Conservation (phyloP, 1,140 invertebrate species). For the Proales similis region DNA sequence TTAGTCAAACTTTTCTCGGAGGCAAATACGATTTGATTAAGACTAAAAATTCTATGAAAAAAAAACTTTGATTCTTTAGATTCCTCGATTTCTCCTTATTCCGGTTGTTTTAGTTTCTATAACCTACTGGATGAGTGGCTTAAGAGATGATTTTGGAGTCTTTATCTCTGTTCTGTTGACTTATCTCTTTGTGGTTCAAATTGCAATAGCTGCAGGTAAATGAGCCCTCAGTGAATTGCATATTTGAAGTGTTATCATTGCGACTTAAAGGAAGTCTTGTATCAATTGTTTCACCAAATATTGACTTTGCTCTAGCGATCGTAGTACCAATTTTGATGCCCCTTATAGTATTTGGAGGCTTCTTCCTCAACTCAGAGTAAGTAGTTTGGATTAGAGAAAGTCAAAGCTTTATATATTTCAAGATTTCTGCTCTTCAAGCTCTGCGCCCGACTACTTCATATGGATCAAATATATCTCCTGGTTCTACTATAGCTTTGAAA, state of each 20-base stretch:
- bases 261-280: constrained; percentile 70
- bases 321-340: constrained; percentile 83
- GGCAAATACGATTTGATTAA: no score
- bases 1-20: no score
- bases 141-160: constrained; percentile 56
- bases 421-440: not conserved
- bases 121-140: constrained; percentile 72
- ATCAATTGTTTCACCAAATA: constrained; percentile 69
- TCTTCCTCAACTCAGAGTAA: constrained; percentile 75
- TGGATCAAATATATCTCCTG: constrained; percentile 89
- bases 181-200: constrained; percentile 74
- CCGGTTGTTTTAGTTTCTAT: constrained; percentile 75
- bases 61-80: constrained; percentile 54
- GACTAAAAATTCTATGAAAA: no score
- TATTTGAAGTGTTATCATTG: constrained; percentile 1
- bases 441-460: constrained; percentile 68
- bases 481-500: constrained; percentile 89
- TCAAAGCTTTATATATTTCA: not conserved
- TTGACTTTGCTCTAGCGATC: constrained; percentile 75
- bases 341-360: constrained; percentile 88
- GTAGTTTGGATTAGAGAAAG: not conserved
- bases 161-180: constrained; percentile 70
- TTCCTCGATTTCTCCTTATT: constrained; percentile 69
- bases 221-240: no score
- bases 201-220: constrained; percentile 77